Evolutionary conservation across 2,113 vertebrate genomes (phyloP).

Genomic region (Leucopsar rothschildi): DNA sequence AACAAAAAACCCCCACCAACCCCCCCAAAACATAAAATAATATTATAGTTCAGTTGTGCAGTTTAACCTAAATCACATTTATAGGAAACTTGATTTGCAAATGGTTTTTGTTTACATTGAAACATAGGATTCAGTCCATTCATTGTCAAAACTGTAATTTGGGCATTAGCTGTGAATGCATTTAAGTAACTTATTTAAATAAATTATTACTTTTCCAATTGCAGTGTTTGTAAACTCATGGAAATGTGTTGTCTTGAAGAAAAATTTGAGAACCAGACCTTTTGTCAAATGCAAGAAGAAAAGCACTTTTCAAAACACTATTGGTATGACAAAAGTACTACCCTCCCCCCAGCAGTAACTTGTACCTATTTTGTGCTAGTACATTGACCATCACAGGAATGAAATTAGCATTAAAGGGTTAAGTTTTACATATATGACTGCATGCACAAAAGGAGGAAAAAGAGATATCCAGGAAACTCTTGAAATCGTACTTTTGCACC

Average conservation of each 20-base stretch:
- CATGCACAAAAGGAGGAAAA: not conserved
- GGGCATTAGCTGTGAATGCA: not conserved
- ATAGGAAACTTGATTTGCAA: not conserved
- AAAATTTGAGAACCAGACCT: not conserved
- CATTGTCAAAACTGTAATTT: not conserved
- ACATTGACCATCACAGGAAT: not conserved
- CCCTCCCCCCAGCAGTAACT: fast-evolving
- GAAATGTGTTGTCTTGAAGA: not conserved
- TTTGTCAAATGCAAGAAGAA: not conserved
- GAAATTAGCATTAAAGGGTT: not conserved
- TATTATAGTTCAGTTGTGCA: not conserved
- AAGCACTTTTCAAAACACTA: not conserved
- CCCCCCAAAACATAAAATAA: not conserved
- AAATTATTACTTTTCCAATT: not conserved
- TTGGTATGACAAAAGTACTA: not conserved
- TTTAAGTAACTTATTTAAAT: not conserved
- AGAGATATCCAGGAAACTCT: not conserved
- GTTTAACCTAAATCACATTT: not conserved
- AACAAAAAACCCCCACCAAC: too few species aligned
- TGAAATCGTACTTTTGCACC: not conserved
- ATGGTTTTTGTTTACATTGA: not conserved
- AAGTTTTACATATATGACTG: not conserved
- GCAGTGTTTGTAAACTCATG: not conserved
- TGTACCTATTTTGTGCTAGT: not conserved
- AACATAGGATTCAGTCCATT: not conserved